A percentile compares a stretch with the other conserved stretches of the same genome.
Conservation (phyloP, 2,888 invertebrate species). For the Tholera decimalis region DNA sequence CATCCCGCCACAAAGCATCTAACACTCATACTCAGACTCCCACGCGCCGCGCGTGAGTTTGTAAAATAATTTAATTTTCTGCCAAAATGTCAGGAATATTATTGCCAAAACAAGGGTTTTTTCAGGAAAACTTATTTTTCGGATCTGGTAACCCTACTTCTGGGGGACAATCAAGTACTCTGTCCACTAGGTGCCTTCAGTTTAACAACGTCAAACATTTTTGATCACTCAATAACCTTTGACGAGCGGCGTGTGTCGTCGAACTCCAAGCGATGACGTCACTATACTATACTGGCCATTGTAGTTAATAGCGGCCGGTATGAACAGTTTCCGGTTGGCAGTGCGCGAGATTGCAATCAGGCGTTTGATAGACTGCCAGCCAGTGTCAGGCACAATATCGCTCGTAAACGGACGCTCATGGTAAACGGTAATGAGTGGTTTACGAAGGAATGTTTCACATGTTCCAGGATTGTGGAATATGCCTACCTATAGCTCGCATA, state of each 20-base stretch:
- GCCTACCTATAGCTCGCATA: not conserved
- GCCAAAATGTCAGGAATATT: no score
- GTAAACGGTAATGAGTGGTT: conserved; percentile 51
- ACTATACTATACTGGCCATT: conserved; percentile 44
- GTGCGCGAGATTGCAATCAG: conserved; percentile 66
- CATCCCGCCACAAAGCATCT: no score
- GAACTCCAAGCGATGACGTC: conserved; percentile 44
- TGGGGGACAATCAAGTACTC: conserved; percentile 29
- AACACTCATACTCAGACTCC: no score
- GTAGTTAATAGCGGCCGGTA: conserved; percentile 51
- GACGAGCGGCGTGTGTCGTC: conserved; percentile 31
- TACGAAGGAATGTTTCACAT: conserved; percentile 39
- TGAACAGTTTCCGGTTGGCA: conserved; percentile 60
- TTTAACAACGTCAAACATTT: conserved; percentile 37
- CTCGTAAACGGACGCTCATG: conserved; percentile 51
- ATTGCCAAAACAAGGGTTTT: no score
- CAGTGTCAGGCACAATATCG: conserved; percentile 50
- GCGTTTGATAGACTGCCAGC: conserved; percentile 60
- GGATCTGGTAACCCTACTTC: no score
- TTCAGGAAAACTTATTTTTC: no score
- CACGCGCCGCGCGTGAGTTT: no score
- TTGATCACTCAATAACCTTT: conserved; percentile 54
- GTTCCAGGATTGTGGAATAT: conserved; percentile 18
- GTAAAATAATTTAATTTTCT: no score
- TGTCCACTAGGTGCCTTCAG: conserved; percentile 5